Conservation (phyloP, 2,888 invertebrate species). For the Diarsia rubi region DNA sequence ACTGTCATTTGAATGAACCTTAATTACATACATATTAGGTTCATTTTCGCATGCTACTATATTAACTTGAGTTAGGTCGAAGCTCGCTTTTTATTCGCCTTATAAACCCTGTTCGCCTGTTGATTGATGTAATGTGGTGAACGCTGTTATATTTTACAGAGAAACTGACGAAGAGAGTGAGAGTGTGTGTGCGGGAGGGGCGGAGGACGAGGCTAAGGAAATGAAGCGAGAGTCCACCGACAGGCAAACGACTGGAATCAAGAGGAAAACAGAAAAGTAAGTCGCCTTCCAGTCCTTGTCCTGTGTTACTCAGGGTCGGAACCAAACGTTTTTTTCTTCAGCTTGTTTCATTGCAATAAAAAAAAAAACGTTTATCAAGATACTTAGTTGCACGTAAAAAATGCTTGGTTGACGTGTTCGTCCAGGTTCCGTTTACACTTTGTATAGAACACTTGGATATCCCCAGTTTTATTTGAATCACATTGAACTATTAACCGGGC, state of each 20-base stretch:
- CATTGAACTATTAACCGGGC: neutral
- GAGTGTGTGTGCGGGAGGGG: slow-evolving; percentile 84
- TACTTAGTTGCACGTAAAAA: neutral
- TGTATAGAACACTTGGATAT: neutral
- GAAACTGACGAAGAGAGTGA: slow-evolving; percentile 89
- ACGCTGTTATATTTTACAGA: slow-evolving; percentile 67
- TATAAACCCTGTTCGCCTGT: no score
- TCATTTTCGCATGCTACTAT: neutral
- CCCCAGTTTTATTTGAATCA: neutral
- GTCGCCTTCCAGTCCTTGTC: slow-evolving; percentile 43
- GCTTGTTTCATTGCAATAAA: neutral
- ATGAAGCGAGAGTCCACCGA: slow-evolving; percentile 81
- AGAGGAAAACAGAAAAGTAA: slow-evolving; percentile 86
- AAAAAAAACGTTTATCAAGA: no score
- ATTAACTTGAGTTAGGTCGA: neutral
- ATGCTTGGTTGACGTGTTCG: no score
- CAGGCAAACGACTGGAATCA: slow-evolving; percentile 82
- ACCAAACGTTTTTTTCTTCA: no score
- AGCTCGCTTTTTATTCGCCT: neutral
- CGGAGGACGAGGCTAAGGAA: slow-evolving; percentile 83
- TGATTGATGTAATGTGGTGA: neutral
- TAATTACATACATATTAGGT: neutral
- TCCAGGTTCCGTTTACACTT: no score
- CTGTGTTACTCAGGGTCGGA: neutral
- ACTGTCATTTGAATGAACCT: neutral